Percentiles rank a stretch among this genome's conserved stretches.
Evolutionary conservation across 53 echinoderm and acorn worm genomes (phyloP).

Genomic region (Pentamera pediparva): DNA sequence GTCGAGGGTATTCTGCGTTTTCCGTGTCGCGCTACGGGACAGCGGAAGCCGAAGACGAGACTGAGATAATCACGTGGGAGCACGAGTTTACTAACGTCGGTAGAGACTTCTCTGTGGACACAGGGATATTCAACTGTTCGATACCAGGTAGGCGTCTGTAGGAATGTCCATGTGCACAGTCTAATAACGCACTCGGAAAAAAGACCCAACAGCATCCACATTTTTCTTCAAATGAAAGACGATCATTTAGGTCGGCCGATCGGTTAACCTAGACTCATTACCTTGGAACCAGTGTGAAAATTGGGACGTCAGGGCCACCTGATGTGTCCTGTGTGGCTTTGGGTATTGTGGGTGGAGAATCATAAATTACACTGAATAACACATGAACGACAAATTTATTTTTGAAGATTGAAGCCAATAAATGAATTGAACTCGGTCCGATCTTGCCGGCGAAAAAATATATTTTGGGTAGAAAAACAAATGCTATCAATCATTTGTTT

Average conservation of each 20-base stretch:
- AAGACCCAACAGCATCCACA: neutral
- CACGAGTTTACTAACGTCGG: constrained; percentile 64
- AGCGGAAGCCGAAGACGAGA: constrained; percentile 45
- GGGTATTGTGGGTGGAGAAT: too few relatives aligned
- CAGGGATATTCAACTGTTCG: constrained; percentile 74
- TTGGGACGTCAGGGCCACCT: too few relatives aligned
- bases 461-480: too few relatives aligned
- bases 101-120: constrained; percentile 60
- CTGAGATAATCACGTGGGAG: constrained; percentile 67
- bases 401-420: too few relatives aligned
- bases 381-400: too few relatives aligned
- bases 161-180: neutral
- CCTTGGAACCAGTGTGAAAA: too few relatives aligned
- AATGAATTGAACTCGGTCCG: too few relatives aligned
- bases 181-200: neutral
- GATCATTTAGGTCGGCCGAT: neutral
- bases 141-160: constrained; percentile 52
- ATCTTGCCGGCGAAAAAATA: too few relatives aligned
- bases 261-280: too few relatives aligned
- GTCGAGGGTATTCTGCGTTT: constrained; percentile 44
- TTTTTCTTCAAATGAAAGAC: neutral
- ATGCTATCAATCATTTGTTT: too few relatives aligned
- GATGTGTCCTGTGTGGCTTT: too few relatives aligned
- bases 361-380: too few relatives aligned
- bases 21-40: constrained; percentile 64